Conservation (phyloP, 1,140 invertebrate genomes). For the Pseudomyrmex cubaensis region DNA sequence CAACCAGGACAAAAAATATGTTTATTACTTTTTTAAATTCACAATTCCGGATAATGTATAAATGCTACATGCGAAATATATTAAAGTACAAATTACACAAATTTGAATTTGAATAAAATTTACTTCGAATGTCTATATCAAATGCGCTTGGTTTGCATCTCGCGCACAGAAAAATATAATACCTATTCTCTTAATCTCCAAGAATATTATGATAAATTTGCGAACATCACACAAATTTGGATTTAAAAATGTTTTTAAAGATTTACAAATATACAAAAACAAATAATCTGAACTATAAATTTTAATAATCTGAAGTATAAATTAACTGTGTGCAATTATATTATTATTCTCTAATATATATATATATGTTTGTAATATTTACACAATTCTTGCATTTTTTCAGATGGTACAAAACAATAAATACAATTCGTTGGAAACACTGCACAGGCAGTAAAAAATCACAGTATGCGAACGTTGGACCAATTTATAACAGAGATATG, state of each 20-base stretch:
- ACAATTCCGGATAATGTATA: too few species aligned
- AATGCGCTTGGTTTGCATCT: too few species aligned
- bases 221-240: background rate
- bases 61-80: too few species aligned
- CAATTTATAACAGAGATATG: constrained; percentile 90
- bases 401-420: constrained; percentile 86
- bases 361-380: background rate
- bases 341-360: background rate
- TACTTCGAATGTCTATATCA: too few species aligned
- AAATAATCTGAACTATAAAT: background rate
- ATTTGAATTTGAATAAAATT: too few species aligned
- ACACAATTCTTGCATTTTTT: background rate
- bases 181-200: too few species aligned
- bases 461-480: constrained; percentile 77
- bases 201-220: background rate
- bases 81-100: too few species aligned
- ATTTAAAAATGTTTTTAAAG: background rate
- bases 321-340: background rate
- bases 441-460: constrained; percentile 82
- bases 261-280: background rate
- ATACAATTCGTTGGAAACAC: constrained; percentile 87
- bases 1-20: too few species aligned
- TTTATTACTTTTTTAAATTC: background rate
- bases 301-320: background rate
- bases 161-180: too few species aligned